Evolutionary conservation across 2,888 invertebrate genomes (phyloP).

Genomic region (Colletes collaris): DNA sequence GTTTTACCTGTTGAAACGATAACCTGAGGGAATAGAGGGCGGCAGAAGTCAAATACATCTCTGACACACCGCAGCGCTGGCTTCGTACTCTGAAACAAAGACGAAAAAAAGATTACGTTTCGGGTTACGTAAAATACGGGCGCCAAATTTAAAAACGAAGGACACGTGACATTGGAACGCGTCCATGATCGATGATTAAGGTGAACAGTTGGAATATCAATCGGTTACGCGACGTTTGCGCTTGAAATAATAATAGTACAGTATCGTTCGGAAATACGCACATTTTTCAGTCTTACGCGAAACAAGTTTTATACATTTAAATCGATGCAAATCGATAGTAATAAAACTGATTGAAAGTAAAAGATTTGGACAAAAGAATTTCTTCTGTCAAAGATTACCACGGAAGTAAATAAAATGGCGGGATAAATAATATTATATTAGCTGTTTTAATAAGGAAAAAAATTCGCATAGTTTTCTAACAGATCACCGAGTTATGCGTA

Average conservation of each 20-base stretch:
- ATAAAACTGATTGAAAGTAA: not conserved
- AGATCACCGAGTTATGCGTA: not conserved
- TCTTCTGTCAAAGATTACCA: no score
- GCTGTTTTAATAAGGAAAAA: not conserved
- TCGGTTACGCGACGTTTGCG: no score
- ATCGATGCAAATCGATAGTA: no score
- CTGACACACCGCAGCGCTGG: constrained; percentile 59
- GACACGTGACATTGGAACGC: constrained; percentile 26
- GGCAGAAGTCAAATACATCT: constrained; percentile 75
- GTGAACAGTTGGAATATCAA: not conserved
- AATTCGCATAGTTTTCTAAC: not conserved
- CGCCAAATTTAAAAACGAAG: constrained; percentile 26
- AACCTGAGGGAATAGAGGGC: constrained; percentile 75
- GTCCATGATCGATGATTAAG: constrained; percentile 10
- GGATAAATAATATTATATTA: no score
- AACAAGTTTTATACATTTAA: not conserved
- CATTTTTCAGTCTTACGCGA: no score
- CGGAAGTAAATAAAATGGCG: no score
- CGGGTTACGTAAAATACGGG: constrained; percentile 11
- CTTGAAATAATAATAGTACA: not conserved
- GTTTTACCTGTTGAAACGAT: constrained; percentile 76
- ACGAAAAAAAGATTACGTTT: not conserved
- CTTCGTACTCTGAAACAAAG: constrained; percentile 66
- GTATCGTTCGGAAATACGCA: no score
- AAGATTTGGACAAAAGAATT: no score